These are phyloP conservation scores for Temnopleurus reevesii DNA, from an alignment of 53 echinoderm and acorn worm species.

Conservation along the genomic window DNA sequence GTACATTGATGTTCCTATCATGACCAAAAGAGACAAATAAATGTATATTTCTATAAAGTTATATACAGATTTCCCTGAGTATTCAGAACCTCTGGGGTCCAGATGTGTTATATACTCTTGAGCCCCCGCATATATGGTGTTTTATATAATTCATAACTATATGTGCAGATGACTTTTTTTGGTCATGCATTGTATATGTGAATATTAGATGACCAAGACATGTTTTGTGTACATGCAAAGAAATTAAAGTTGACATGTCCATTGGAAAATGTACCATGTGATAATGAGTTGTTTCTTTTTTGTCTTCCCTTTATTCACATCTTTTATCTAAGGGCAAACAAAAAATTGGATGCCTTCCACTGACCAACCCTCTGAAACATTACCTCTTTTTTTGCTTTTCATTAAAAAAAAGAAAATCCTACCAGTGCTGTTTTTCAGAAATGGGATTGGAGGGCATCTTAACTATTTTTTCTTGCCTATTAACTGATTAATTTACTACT, in stretches of 20 bases:
- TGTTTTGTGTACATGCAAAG: conserved; percentile 56
- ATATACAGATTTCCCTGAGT: conserved; percentile 49
- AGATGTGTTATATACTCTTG: conserved; percentile 45
- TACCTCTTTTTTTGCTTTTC: too few relatives aligned
- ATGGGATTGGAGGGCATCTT: too few relatives aligned
- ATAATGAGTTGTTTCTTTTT: too few relatives aligned
- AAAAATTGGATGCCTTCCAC: too few relatives aligned
- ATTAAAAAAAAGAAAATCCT: too few relatives aligned
- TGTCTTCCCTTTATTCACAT: too few relatives aligned
- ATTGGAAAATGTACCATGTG: conserved; percentile 12
- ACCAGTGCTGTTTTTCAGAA: too few relatives aligned
- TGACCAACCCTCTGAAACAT: too few relatives aligned
- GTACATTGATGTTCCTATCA: conserved; percentile 7
- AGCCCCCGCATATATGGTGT: conserved; percentile 49
- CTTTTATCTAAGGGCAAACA: too few relatives aligned
- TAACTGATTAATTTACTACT: too few relatives aligned
- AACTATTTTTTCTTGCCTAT: too few relatives aligned
- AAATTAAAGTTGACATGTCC: conserved; percentile 51
- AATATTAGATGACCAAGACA: conserved; percentile 46
- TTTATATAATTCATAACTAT: conserved; percentile 57
- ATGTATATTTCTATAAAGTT: conserved; percentile 57
- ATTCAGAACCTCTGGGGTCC: conserved; percentile 3
- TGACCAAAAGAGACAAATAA: conserved; percentile 59
- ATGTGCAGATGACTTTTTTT: conserved; percentile 45
- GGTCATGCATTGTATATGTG: conserved; percentile 60